Base-by-base conservation (phyloP, 1,140 invertebrate species). In the Trinorchestia longiramus region DNA sequence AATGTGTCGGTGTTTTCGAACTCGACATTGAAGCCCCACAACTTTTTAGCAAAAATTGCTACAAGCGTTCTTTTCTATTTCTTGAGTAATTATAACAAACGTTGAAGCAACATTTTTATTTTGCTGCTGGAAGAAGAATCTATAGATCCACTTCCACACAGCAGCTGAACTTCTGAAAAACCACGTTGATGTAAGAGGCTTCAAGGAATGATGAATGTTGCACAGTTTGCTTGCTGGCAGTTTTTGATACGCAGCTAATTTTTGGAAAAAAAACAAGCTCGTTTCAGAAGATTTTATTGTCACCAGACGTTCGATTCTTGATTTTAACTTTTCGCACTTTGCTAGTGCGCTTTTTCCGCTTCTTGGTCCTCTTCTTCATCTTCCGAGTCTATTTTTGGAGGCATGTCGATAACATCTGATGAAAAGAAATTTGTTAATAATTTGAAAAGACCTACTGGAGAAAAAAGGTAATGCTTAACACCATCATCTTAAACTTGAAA, bases 341-440 rank as follows among this genome's bases (percentile, higher is more conserved):
- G 62, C 62, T 77, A 77, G 28, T 77, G 62, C 15, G 62, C 62
- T 36, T 77, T 28, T 77, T 77, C 62, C 36, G 62, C 62, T 15
- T 77, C 1, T 77, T 77, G 62, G 15, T 90, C 88, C 15, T 90
- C 88, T 42, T 90, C 88, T 90, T 90, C 88, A 42, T 90, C 88
- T 42, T 90, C 88, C n/a, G 88, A 90, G 23, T 90, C 88, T 90
- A 90, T 90, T 90, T 90, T 90, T 15, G 88, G 88, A 90, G 88
- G 88, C 88, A 90, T 90, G 88, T 90, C 88, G 88, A 90, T 43
- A 36, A 41, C n/a, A 90, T 43, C 88, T 90, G 88, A 90, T 42
- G 43, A 42, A 17, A 42, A 90, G 3, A 28, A 4, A 4, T 90
- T 90, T 11, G 43, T 3, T 90, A 42, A 90, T 42, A 90, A 90